Conservation (phyloP, 2,797 vertebrate species). For the Ambastaia sidthimunki region DNA sequence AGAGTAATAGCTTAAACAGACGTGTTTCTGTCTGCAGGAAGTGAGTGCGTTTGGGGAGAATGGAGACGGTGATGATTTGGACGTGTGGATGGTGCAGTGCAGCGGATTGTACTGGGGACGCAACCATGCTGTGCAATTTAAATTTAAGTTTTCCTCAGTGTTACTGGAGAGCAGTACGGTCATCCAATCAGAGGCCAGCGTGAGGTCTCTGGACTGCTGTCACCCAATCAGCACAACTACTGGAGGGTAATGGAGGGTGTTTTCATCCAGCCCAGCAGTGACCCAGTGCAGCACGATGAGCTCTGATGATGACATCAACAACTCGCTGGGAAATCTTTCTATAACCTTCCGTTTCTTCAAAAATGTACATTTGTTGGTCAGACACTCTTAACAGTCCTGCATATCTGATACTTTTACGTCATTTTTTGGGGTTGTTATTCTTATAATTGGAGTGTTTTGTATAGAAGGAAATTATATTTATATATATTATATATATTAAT, state of each 20-base stretch:
- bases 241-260: slow-evolving; percentile 97
- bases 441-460: slow-evolving; percentile 13
- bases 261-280: slow-evolving; percentile 88
- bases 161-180: slow-evolving; percentile 94
- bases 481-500: no score
- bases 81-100: slow-evolving; percentile 92
- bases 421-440: slow-evolving; percentile 5
- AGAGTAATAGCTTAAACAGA: background rate
- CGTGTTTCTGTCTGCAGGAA: slow-evolving; percentile 77
- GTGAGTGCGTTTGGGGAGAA: slow-evolving; percentile 97
- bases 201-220: slow-evolving; percentile 90
- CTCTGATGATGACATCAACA: slow-evolving; percentile 80
- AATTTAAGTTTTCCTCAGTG: slow-evolving; percentile 87
- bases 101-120: slow-evolving; percentile 87
- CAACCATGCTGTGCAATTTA: slow-evolving; percentile 87
- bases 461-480: background rate
- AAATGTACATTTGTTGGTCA: slow-evolving; percentile 14
- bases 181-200: slow-evolving; percentile 93
- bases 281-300: slow-evolving; percentile 84
- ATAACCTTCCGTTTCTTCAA: slow-evolving; percentile 12
- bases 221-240: slow-evolving; percentile 85
- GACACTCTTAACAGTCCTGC: background rate
- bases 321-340: slow-evolving; percentile 3
- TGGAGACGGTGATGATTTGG: slow-evolving; percentile 94
- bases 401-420: background rate